Evolutionary conservation across 2,797 vertebrate species (phyloP), one percentile per base, ranked within the genome.

Genomic region (Octomys mimax): DNA sequence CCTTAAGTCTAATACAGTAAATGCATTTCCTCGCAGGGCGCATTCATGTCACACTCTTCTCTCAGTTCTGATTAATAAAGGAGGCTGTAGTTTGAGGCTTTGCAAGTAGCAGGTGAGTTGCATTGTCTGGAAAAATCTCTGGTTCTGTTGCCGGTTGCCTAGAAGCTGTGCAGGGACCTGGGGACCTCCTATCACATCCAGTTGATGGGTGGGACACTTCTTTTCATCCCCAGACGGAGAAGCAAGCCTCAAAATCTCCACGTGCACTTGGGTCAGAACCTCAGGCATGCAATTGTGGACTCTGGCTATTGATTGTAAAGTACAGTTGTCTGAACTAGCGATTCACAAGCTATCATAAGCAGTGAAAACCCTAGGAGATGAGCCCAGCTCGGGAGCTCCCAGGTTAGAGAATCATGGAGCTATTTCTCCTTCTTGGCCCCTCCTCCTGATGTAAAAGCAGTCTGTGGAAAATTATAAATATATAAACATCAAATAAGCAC

Each of bases 191-290:
- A 3, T 61, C 0, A 11, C 18, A 21, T 24, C 39, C 21, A 16
- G 33, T 26, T 36, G 28, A 22, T 16, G 10, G 11, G 0, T 1
- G 39, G 84, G 73, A 39, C 3, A 0, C 11, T 12, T 2, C 4
- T 31, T 28, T 31, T 46, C 42, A 24, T 12, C 39, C 22, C 31
- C 4, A 1, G 0, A 36, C 31, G 42, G 66, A 83, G 71, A 61
- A 18, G 21, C 0, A 0, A 31, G 12, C n/a, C 1, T 5, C 9
- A n/a, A n/a, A 64, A 59, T 3, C 61, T 54, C 71, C 21, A 28
- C 49, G 1, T 19, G n/a, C 26, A 5, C 61, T 61, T 75, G 59
- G 39, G 42, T 19, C 49, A 1, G 24, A 8, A n/a, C 31, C 73
- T 31, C 42, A 9, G 73, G 6, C 73, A 49, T 39, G 6, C 14